Conservation (phyloP, 1,140 invertebrate species). For the Tetranychus cinnabarinus region DNA sequence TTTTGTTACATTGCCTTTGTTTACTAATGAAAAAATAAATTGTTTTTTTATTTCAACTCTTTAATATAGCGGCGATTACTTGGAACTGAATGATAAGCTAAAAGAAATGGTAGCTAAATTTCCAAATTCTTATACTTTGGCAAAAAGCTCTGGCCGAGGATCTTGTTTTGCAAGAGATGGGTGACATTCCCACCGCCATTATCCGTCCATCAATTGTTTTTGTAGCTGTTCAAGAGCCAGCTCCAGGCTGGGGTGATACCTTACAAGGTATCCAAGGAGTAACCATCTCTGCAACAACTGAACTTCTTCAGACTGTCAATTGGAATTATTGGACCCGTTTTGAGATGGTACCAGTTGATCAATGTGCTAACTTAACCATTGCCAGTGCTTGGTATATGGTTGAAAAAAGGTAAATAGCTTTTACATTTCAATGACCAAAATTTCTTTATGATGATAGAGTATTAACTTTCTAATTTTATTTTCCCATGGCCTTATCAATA, state of each 20-base stretch:
- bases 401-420: conserved; percentile 4
- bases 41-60: conserved; percentile 30
- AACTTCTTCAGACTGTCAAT: background rate
- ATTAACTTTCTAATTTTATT: too few relatives aligned
- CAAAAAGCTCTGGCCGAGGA: conserved; percentile 50
- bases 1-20: conserved; percentile 23
- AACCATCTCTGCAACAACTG: conserved; percentile 50
- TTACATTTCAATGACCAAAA: background rate
- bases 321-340: background rate
- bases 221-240: background rate
- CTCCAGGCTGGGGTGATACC: conserved; percentile 48
- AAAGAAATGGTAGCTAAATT: conserved; percentile 26
- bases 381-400: background rate
- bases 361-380: background rate
- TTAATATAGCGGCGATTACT: conserved; percentile 3
- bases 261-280: conserved; percentile 92
- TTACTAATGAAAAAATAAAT: conserved; percentile 36
- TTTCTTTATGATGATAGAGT: too few relatives aligned
- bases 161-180: conserved; percentile 66
- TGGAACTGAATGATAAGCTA: background rate
- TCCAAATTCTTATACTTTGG: conserved; percentile 64
- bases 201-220: conserved; percentile 78
- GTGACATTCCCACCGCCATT: conserved; percentile 53
- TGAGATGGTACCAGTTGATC: background rate
- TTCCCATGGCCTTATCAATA: conserved; percentile 17